These are phyloP conservation scores for Berghia stephanieae DNA, from an alignment of 1,140 invertebrate species.

Conservation along the genomic window DNA sequence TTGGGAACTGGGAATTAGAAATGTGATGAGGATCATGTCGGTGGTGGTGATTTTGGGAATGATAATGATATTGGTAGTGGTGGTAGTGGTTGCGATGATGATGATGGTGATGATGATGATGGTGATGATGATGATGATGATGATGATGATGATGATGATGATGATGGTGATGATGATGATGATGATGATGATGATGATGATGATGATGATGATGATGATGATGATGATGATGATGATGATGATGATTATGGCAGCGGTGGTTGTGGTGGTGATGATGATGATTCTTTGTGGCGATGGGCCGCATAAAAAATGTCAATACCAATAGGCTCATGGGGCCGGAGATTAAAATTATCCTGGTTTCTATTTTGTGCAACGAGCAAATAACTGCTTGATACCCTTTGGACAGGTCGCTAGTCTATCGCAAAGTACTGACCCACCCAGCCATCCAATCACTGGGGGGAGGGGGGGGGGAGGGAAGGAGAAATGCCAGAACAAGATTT, in stretches of 20 bases:
- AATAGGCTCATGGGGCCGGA: too few species aligned
- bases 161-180: background rate
- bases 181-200: constrained; percentile 22
- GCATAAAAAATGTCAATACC: background rate
- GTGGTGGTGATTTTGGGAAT: background rate
- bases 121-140: background rate
- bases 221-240: background rate
- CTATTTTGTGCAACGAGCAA: too few species aligned
- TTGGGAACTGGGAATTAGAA: too few species aligned
- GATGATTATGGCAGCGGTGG: background rate
- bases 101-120: background rate
- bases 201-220: background rate
- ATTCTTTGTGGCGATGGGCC: background rate
- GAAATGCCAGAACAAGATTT: too few species aligned
- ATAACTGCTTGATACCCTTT: background rate
- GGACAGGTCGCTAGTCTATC: too few species aligned
- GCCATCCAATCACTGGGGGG: too few species aligned
- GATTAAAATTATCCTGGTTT: too few species aligned
- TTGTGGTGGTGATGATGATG: background rate
- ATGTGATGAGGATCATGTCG: background rate
- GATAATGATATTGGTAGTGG: background rate
- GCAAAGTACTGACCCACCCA: too few species aligned
- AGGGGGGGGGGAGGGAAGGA: too few species aligned
- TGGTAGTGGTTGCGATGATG: background rate
- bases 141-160: constrained; percentile 21